Base-by-base conservation (phyloP, 2,113 vertebrate genomes). In the Pseudorhombus dupliciocellatus region DNA sequence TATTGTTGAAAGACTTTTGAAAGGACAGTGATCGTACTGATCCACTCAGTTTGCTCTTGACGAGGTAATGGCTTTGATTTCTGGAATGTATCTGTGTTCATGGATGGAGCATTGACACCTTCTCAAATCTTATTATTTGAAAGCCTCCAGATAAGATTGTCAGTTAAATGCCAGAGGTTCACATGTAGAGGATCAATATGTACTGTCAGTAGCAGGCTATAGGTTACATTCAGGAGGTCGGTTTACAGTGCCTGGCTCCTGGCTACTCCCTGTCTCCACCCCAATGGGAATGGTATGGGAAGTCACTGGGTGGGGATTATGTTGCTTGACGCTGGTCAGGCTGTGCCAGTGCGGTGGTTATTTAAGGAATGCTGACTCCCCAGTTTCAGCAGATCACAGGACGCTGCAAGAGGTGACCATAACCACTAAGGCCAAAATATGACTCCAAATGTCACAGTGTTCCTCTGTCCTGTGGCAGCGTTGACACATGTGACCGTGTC, bases 291-390 rank as follows among this genome's bases (percentile, higher is more conserved):
- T 25, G 48, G 66, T 74, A 81, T 71, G 79, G 68, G 53, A 55
- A 70, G 85, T 81, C 75, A 75, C 76, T 55, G 70, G 63, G 55
- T 44, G 65, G 58, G 54, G 81, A 81, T 84, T 81, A 59, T 51
- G 80, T 80, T 85, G 75, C 83, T 66, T 80, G 69, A 82, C n/a
- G 14, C 73, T 59, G 80, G 71, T 82, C 87, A 79, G 75, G 59
- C 72, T 57, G 66, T 73, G 60, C 73, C 61, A 64, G 70, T 67
- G 31, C 80, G 66, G 56, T 51, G 84, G 87, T 88, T 92, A 90
- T 92, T 92, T 90, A 89, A 90, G 88, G 85, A 91, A 91, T 91
- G 91, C 88, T 88, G 88, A 91, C 79, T 85, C 77, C 52, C 78
- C 79, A 60, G 57, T 87, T 89, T 88, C 57, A 80, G 74, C 64